These are phyloP conservation scores for Tetranychus piercei DNA, from an alignment of 2,888 invertebrate genomes.

Conservation along the genomic window DNA sequence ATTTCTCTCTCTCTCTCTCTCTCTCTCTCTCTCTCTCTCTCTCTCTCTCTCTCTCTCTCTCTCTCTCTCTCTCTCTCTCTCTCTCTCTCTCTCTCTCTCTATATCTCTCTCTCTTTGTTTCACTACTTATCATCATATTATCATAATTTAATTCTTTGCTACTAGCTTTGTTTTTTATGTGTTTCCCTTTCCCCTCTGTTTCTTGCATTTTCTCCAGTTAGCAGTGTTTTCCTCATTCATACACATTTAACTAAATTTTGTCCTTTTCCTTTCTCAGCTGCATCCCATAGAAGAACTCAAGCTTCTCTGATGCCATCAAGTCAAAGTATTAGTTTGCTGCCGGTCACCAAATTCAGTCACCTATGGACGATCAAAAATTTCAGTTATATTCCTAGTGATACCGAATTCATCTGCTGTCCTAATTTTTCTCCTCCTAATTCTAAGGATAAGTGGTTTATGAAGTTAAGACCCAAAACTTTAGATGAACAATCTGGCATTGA, in stretches of 20 bases:
- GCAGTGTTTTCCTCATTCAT: not conserved
- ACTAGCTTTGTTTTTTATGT: too few relatives aligned
- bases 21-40: not conserved
- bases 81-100: not conserved
- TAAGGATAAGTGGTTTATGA: conserved; percentile 13
- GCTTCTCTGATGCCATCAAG: not conserved
- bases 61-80: not conserved
- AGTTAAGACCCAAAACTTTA: conserved; percentile 5
- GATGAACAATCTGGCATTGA: conserved; percentile 7
- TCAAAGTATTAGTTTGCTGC: not conserved
- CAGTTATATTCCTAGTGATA: conserved; percentile 6
- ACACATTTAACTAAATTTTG: not conserved
- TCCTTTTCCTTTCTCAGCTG: not conserved
- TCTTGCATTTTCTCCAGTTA: not conserved
- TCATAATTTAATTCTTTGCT: not conserved
- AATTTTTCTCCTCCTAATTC: conserved; percentile 12
- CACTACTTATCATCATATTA: not conserved
- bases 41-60: not conserved
- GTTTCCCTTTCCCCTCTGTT: not conserved
- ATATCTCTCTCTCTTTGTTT: not conserved
- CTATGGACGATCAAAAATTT: conserved; percentile 12
- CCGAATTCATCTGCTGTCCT: conserved; percentile 7
- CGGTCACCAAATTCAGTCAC: conserved; percentile 10
- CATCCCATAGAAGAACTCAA: not conserved
- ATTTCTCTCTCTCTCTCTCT: not conserved